These are phyloP conservation scores for Bombylius major DNA, from an alignment of 2,888 invertebrate genomes.

Conservation along the genomic window DNA sequence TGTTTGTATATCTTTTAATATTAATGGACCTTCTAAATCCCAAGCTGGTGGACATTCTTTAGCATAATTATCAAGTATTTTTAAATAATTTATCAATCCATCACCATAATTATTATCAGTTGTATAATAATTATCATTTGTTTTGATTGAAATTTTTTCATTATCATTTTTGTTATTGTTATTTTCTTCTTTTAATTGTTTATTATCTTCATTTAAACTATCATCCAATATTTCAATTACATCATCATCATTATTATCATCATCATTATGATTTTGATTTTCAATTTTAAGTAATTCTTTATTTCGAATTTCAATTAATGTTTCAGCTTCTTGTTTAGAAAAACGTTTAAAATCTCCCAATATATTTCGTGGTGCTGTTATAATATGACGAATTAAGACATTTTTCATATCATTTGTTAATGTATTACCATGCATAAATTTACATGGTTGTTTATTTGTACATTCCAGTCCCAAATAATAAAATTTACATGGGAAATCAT, in stretches of 20 bases:
- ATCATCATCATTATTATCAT: neutral
- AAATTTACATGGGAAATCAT: constrained; percentile 10
- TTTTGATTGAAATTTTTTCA: too few relatives aligned
- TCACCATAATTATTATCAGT: too few relatives aligned
- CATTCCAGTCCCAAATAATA: constrained; percentile 8
- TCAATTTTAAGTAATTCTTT: neutral
- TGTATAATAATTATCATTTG: too few relatives aligned
- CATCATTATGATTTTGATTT: neutral
- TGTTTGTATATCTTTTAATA: neutral
- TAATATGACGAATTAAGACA: constrained; percentile 7
- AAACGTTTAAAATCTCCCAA: constrained; percentile 8
- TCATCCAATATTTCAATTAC: neutral
- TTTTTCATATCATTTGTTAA: constrained; percentile 5
- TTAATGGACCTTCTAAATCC: neutral
- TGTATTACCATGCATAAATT: constrained; percentile 9
- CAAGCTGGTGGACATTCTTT: neutral
- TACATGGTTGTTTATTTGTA: constrained; percentile 3
- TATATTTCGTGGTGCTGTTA: constrained; percentile 6
- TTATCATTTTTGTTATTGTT: neutral
- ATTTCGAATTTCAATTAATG: neutral
- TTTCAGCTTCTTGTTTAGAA: constrained; percentile 2
- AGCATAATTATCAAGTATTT: too few relatives aligned
- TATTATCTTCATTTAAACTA: neutral
- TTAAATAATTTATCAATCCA: too few relatives aligned
- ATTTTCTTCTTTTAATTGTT: neutral